These are phyloP conservation scores for Philopedon plagiatum DNA, from an alignment of 2,888 invertebrate species.

Conservation along the genomic window DNA sequence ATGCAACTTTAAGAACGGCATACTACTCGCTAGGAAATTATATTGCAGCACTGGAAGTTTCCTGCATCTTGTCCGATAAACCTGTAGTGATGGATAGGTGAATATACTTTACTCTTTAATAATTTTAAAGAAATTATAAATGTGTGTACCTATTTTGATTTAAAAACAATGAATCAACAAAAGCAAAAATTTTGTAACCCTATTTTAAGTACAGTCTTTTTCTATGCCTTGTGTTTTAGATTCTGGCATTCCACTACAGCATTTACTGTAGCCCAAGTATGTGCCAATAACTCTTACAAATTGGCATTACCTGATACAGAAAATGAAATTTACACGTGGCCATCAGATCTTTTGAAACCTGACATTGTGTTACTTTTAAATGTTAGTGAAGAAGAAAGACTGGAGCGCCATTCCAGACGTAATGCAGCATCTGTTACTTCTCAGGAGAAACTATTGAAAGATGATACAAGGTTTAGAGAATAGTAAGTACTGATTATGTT, in stretches of 20 bases:
- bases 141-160: background rate
- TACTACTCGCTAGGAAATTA: conserved; percentile 70
- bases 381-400: conserved; percentile 66
- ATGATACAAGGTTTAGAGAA: conserved; percentile 59
- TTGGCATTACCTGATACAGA: conserved; percentile 60
- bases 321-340: conserved; percentile 67
- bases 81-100: conserved; percentile 69
- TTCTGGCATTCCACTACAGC: conserved; percentile 71
- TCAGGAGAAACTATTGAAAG: conserved; percentile 63
- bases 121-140: background rate
- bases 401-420: conserved; percentile 62
- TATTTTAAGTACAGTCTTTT: too few species aligned
- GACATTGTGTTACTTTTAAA: conserved; percentile 67
- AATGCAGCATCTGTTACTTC: conserved; percentile 55
- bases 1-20: conserved; percentile 62
- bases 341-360: conserved; percentile 68
- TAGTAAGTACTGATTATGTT: conserved; percentile 62
- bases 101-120: background rate
- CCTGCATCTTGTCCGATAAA: conserved; percentile 56
- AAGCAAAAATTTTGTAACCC: background rate
- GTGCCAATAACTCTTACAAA: conserved; percentile 56
- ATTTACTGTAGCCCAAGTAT: conserved; percentile 66
- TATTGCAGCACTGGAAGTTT: conserved; percentile 66
- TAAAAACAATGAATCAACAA: too few species aligned
- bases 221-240: conserved; percentile 57